Evolutionary conservation across 2,797 vertebrate genomes (phyloP).

Genomic region (Thripadectes ignobilis): DNA sequence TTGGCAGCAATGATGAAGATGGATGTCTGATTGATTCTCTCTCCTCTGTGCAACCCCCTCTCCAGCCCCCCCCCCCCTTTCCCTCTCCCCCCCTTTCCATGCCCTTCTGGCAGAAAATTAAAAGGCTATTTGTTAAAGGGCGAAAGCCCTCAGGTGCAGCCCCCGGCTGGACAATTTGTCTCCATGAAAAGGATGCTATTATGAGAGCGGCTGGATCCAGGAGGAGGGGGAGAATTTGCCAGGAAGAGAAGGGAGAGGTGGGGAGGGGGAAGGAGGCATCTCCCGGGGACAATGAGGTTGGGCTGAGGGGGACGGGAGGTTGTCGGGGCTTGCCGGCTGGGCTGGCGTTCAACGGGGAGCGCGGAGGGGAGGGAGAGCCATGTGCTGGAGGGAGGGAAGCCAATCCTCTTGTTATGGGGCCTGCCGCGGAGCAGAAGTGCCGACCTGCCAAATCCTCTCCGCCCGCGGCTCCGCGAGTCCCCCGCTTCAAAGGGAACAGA

Average conservation of each 20-base stretch:
- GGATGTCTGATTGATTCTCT: constrained; percentile 85
- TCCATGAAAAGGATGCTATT: constrained; percentile 86
- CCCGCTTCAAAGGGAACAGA: constrained; percentile 36
- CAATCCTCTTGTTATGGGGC: constrained; percentile 70
- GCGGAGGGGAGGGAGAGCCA: constrained; percentile 50
- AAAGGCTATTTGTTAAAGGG: constrained; percentile 88
- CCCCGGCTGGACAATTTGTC: constrained; percentile 85
- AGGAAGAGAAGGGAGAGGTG: constrained; percentile 22
- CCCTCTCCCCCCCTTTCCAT: constrained; percentile 22
- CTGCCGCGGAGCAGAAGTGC: constrained; percentile 62
- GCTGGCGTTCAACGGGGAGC: constrained; percentile 3
- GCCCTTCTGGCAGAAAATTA: constrained; percentile 88
- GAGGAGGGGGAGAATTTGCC: constrained; percentile 76
- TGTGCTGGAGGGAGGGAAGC: constrained; percentile 66
- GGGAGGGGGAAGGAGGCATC: constrained; percentile 62
- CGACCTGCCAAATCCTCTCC: constrained; percentile 42
- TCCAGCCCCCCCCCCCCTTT: constrained; percentile 4
- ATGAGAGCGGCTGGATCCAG: constrained; percentile 80
- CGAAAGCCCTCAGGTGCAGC: constrained; percentile 85
- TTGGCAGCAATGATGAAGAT: constrained; percentile 83
- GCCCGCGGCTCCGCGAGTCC: not conserved
- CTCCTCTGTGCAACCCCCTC: constrained; percentile 65
- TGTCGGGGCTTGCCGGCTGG: constrained; percentile 45
- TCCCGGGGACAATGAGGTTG: constrained; percentile 56
- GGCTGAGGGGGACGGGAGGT: constrained; percentile 25